Base-by-base conservation (phyloP, 2,888 invertebrate species). In the Drosophila maculinotata region DNA sequence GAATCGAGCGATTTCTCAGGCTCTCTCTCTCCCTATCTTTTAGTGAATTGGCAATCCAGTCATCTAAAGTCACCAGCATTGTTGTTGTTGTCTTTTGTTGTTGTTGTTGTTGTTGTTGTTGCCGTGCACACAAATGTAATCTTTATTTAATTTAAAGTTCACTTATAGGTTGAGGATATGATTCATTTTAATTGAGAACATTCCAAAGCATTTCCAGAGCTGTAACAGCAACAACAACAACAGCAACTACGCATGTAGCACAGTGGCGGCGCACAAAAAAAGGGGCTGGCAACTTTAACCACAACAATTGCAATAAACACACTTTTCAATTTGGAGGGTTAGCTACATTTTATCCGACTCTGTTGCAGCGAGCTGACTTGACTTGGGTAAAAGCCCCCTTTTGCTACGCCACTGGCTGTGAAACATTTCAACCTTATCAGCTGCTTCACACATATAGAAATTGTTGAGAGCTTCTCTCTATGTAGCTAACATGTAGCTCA, bases 111-210 rank as follows among this genome's bases (percentile, higher is more conserved):
- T 47, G 48, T 9, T 48, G 44, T 35, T 58, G 56, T 17, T 14
- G 47, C 10, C 14, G 53, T 35, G 17, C 12, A 44, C 59, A 63
- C 53, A 71, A 77, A 67, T 69, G 64, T 79, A 83, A 83, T 83
- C 83, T 79, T 79, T 72, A 79, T 81, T 81, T 69, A 73, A 78
- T 73, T 82, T 73, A 73, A 79, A 82, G 84, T 82, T 79, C 82
- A 81, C 70, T 60, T 70, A 73, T 83, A 81, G 84, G 84, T 83
- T 83, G 79, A 78, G 70, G 69, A 79, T 79, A 82, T 83, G 81
- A 82, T 79, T 82, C 82, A 83, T 69, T 77, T 70, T 66, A 79
- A 82, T 82, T 82, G 79, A 79, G 70, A 75, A 79, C 76, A 79
- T 79, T 80, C 79, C 79, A 75, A 41, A 47, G 68, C 36, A 45